Base-by-base conservation (phyloP, 2,797 vertebrate species). In the Glyptemys insculpta region DNA sequence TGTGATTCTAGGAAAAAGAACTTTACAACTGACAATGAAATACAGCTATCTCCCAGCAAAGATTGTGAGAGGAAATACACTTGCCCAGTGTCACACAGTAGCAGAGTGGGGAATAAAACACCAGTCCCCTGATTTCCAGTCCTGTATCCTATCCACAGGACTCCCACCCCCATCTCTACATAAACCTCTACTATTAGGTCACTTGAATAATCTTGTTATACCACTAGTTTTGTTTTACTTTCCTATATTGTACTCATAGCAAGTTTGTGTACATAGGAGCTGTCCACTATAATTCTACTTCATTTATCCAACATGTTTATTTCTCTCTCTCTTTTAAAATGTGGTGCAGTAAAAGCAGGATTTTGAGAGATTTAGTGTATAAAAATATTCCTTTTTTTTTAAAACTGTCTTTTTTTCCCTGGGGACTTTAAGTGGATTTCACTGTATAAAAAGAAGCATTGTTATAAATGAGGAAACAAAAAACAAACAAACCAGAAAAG, bases 401-500 rank as follows among this genome's bases (percentile, higher is more conserved):
- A 4, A 88, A 47, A 14, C 12, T 91, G 52, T 92, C 47, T 81
- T 27, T 68, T 68, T n/a, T 85, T n/a, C 85, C 59, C 96, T 68
- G 3, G 65, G 89, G 44, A 95, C 6, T 47, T 92, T 86, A n/a
- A 87, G 74, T 87, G 11, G 83, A 90, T 94, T 92, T 96, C 5
- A 62, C 88, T 87, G 90, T 86, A 52, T 85, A 83, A 96, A 95
- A 94, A 93, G 86, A 86, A 96, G 62, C 87, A 93, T 94, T 86
- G 91, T 87, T 96, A 89, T 91, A 95, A 94, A 88, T n/a, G 34
- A 52, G 82, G 80, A 92, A 90, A 83, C 62, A 95, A 94, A 78
- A 86, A 68, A 68, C 16, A 74, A 95, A 94, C 56, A 25, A 86
- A 59, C 62, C 21, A 74, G 18, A 37, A 68, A 19, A 68, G 34